Percentiles rank a stretch among this genome's conserved stretches.
Conservation (phyloP, 2,113 vertebrate species). For the Gambusia holbrooki region DNA sequence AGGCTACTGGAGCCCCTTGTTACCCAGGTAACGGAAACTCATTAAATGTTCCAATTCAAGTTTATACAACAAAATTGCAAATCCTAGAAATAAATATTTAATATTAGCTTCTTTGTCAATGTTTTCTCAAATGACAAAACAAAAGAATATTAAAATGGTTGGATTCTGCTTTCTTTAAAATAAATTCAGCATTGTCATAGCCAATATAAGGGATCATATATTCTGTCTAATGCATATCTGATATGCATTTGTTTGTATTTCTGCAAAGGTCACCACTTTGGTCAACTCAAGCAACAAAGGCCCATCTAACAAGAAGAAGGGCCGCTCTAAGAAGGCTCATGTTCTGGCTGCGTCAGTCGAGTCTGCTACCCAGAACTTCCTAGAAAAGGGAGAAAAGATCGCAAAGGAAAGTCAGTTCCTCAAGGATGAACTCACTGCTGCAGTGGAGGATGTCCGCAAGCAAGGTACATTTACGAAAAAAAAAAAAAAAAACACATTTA, state of each 20-base stretch:
- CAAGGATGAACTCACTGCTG: conserved; percentile 94
- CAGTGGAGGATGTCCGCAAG: conserved; percentile 98
- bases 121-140: background rate
- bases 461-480: conserved; percentile 84
- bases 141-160: background rate
- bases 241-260: background rate
- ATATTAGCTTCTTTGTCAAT: background rate
- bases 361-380: conserved; percentile 96
- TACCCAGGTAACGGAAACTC: conserved; percentile 86
- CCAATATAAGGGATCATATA: background rate
- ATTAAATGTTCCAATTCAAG: background rate
- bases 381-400: conserved; percentile 98
- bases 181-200: background rate
- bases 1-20: conserved; percentile 95
- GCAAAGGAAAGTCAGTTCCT: conserved; percentile 98
- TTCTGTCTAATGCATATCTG: background rate
- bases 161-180: background rate
- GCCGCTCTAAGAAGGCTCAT: conserved; percentile 98
- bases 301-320: conserved; percentile 98
- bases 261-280: conserved; percentile 91
- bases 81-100: too few relatives aligned
- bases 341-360: conserved; percentile 97
- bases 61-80: too few relatives aligned
- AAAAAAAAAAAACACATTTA: conserved; percentile 3
- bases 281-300: conserved; percentile 98